Percentiles rank a stretch among this genome's conserved stretches.
phyloP scores from a whole-genome alignment of 2,888 invertebrate species.

The Muschampia plurimacula region DNA sequence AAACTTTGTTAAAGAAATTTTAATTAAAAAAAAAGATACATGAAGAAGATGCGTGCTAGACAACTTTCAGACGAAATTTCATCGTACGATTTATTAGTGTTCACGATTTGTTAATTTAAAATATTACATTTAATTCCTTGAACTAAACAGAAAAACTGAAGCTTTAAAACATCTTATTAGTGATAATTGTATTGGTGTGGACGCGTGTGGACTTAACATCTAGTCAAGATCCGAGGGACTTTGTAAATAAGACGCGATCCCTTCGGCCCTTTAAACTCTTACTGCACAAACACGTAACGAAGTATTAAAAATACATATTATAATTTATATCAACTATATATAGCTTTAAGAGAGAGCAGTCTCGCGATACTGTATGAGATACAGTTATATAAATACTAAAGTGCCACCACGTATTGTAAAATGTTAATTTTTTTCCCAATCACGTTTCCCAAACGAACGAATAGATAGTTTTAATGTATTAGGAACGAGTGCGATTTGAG shows the following conservation, averaged over 20 bases:
- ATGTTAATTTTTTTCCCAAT: conserved; percentile 27
- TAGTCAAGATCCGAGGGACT: conserved; percentile 46
- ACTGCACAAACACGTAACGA: conserved; percentile 70
- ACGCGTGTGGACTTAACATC: conserved; percentile 46
- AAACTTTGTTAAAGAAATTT: background rate
- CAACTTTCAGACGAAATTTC: background rate
- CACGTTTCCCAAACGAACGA: conserved; percentile 20
- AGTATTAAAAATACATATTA: conserved; percentile 78
- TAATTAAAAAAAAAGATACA: background rate
- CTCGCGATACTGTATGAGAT: conserved; percentile 77
- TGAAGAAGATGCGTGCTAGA: background rate
- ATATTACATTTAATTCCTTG: conserved; percentile 25
- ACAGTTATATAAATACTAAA: conserved; percentile 61
- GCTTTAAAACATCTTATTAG: conserved; percentile 39
- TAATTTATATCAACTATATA: conserved; percentile 72
- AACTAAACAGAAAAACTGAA: conserved; percentile 23
- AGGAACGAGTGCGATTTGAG: conserved; percentile 11
- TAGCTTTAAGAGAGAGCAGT: conserved; percentile 78
- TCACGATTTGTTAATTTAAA: conserved; percentile 4
- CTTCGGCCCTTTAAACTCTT: conserved; percentile 55
- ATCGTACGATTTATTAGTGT: conserved; percentile 14
- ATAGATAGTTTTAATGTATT: conserved; percentile 12
- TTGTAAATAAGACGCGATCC: conserved; percentile 46
- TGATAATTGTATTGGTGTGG: conserved; percentile 35
- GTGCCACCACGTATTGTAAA: conserved; percentile 65